These are phyloP conservation scores for Luffia ferchaultella DNA, from an alignment of 2,888 invertebrate species.

Conservation along the genomic window DNA sequence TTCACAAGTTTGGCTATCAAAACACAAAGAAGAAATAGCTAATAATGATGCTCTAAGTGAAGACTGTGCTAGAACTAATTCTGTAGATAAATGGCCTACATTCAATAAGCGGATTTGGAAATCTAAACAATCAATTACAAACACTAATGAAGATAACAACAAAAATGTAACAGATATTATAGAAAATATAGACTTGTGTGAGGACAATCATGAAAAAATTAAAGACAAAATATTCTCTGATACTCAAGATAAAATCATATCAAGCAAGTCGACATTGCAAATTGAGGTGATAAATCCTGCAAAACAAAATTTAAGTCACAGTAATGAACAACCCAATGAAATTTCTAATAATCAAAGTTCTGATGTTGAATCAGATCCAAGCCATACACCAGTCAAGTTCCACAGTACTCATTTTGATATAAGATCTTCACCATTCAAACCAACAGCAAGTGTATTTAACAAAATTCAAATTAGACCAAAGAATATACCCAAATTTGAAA, in stretches of 20 bases:
- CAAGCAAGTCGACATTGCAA: neutral
- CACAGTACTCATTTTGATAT: slow-evolving; percentile 56
- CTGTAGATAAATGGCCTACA: slow-evolving; percentile 42
- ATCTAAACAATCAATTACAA: slow-evolving; percentile 27
- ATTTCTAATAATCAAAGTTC: neutral
- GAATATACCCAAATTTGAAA: slow-evolving; percentile 38
- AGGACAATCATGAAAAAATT: slow-evolving; percentile 9
- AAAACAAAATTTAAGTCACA: slow-evolving; percentile 19
- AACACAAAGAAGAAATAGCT: slow-evolving; percentile 23
- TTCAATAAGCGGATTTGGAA: slow-evolving; percentile 40
- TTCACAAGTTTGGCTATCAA: slow-evolving; percentile 21
- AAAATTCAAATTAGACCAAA: slow-evolving; percentile 52
- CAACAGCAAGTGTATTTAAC: slow-evolving; percentile 39
- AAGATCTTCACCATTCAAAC: slow-evolving; percentile 52
- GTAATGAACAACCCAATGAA: neutral
- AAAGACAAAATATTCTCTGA: slow-evolving; percentile 3
- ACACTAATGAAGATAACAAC: slow-evolving; percentile 19
- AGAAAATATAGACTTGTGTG: slow-evolving; percentile 14
- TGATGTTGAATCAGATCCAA: neutral
- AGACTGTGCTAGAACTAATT: slow-evolving; percentile 41
- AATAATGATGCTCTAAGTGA: slow-evolving; percentile 27
- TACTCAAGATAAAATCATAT: slow-evolving; percentile 3
- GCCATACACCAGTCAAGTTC: slow-evolving; percentile 31
- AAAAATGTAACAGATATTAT: slow-evolving; percentile 6
- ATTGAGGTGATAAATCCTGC: neutral